Evolutionary conservation across 2,113 vertebrate species (phyloP), one percentile per base, ranked within the genome.

Genomic region (Caranx ignobilis): DNA sequence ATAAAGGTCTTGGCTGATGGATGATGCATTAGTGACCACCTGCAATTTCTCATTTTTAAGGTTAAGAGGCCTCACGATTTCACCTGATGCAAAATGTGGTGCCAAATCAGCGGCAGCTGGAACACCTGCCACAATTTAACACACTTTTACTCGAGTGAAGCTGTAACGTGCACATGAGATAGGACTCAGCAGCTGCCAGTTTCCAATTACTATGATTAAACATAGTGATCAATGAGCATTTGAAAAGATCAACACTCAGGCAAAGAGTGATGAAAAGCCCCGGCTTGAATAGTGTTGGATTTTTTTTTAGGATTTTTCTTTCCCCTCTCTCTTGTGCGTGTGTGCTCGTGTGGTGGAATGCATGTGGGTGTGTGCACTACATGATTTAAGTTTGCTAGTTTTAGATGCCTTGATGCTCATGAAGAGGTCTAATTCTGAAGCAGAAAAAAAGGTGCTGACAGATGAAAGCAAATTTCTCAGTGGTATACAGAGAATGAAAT

Each of bases 201-300:
- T 77, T 59, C 45, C 71, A 70, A 73, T 83, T 80, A 85, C 47
- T 35, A 21, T 74, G 82, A 88, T 85, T 82, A 78, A 88, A 87
- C 19, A 56, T 6, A 4, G 34, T 71, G 82, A 78, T 81, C 77
- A 75, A 79, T 79, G 75, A 70, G 60, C 74, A 18, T 75, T 54
- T 55, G 64, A 41, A 64, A 79, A 77, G 65, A 78, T 45, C 52
- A 50, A 50, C 63, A 75, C 50, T 56, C 39, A 62, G 34, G 15
- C 39, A 37, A 55, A 50, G 43, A n/a, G 56, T 39, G 45, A 76
- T 67, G 37, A 70, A 75, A 70, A 26, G n/a, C 9, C 48, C 6
- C 0, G 0, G 19, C 10, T 62, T 61, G 3, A 63, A 48, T 47
- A 54, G 31, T 26, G 55, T 45, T 64, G 52, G 26, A 55, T 19